phyloP scores from a whole-genome alignment of 1,140 invertebrate genomes.

The Ladona fulva region DNA sequence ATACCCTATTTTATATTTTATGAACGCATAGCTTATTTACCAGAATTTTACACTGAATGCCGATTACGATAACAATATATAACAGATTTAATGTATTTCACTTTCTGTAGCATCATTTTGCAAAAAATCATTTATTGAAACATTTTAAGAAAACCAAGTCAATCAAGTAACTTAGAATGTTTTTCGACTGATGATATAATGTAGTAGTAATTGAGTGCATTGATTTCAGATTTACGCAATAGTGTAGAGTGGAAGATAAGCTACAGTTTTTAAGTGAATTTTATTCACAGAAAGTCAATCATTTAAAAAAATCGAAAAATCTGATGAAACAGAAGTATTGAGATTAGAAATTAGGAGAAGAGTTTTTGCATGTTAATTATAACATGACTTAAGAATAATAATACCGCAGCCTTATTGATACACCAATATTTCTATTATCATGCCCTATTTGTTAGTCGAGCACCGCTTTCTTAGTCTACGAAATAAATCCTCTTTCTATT shows the following conservation, averaged over 20 bases:
- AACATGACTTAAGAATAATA: neutral
- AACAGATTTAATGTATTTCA: neutral
- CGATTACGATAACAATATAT: neutral
- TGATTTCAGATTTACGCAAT: no score
- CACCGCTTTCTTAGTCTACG: neutral
- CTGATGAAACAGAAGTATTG: neutral
- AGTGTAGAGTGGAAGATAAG: no score
- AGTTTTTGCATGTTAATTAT: neutral
- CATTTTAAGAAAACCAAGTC: neutral
- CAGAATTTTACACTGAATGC: neutral
- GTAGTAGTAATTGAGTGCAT: no score
- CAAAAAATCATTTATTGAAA: neutral
- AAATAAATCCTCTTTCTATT: neutral
- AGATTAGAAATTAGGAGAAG: neutral
- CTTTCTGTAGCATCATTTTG: neutral
- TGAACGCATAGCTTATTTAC: neutral
- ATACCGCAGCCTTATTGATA: neutral
- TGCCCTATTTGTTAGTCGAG: neutral
- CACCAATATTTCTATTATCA: neutral
- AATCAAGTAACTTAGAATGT: no score
- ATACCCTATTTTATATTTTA: neutral
- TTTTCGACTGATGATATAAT: no score
- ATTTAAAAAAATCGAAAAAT: neutral
- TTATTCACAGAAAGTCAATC: neutral
- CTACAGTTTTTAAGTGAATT: neutral